Evolutionary conservation across 2,797 vertebrate species (phyloP).

Genomic region (Gila robusta): DNA sequence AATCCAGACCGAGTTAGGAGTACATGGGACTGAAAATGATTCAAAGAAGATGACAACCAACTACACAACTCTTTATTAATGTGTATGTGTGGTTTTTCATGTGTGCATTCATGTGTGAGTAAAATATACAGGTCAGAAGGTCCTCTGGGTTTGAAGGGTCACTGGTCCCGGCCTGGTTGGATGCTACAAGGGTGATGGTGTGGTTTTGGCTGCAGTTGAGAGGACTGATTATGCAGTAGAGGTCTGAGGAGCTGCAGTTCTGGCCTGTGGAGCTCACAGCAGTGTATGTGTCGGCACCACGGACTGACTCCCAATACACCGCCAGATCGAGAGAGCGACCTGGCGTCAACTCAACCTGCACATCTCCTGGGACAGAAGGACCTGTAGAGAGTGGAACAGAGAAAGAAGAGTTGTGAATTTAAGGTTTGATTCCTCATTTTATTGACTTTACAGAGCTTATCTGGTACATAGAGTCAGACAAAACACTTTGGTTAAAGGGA

Average conservation of each 20-base stretch:
- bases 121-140: conserved; percentile 85
- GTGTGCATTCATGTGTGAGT: conserved; percentile 19
- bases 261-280: conserved; percentile 73
- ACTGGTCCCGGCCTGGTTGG: conserved; percentile 87
- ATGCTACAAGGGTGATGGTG: conserved; percentile 78
- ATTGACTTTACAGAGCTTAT: neutral
- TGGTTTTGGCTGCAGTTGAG: conserved; percentile 85
- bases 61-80: neutral
- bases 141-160: conserved; percentile 73
- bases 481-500: neutral
- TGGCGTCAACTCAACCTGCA: conserved; percentile 71
- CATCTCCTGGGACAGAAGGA: conserved; percentile 78
- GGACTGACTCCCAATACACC: conserved; percentile 79
- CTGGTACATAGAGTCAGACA: neutral
- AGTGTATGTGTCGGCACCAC: conserved; percentile 80
- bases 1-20: conserved; percentile 80
- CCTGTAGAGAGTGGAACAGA: conserved; percentile 72
- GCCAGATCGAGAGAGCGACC: conserved; percentile 73
- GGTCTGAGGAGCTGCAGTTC: conserved; percentile 76
- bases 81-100: neutral
- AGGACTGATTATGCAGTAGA: conserved; percentile 78
- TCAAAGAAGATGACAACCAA: neutral
- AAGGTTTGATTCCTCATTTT: neutral
- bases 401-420: neutral
- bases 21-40: conserved; percentile 84